Conservation (phyloP, 2,113 vertebrate species). For the Noturus placidus region DNA sequence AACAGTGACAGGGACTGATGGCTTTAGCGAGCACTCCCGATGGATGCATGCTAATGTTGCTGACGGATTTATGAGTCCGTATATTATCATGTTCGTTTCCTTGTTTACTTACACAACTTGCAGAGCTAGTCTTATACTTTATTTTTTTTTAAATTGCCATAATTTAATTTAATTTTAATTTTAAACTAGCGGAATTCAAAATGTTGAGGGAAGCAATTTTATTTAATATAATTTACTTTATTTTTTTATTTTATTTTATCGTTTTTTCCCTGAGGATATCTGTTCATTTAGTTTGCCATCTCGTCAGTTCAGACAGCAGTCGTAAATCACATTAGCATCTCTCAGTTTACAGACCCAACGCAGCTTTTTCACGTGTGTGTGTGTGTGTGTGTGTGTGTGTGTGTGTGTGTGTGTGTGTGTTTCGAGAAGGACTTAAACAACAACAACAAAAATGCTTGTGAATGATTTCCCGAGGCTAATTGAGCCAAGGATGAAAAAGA, state of each 20-base stretch:
- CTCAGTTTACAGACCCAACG: slow-evolving; percentile 8
- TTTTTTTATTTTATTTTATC: slow-evolving; percentile 16
- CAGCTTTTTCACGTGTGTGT: slow-evolving; percentile 15
- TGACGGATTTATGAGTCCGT: slow-evolving; percentile 3
- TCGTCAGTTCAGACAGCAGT: slow-evolving; percentile 35
- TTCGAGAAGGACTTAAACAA: slow-evolving; percentile 8
- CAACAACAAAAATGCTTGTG: slow-evolving; percentile 20
- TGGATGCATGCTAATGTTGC: background rate
- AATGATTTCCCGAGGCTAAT: slow-evolving; percentile 34
- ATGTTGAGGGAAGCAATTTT: slow-evolving; percentile 28
- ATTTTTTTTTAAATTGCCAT: background rate
- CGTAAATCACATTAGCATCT: slow-evolving; percentile 26
- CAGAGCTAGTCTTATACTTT: background rate
- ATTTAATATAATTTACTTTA: slow-evolving; percentile 24
- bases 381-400: slow-evolving; percentile 17
- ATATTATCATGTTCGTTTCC: slow-evolving; percentile 3
- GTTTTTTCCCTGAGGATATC: slow-evolving; percentile 9
- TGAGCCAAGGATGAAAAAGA: slow-evolving; percentile 18
- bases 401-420: slow-evolving; percentile 5
- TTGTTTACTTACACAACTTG: slow-evolving; percentile 19
- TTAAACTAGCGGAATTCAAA: slow-evolving; percentile 11
- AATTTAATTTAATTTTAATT: slow-evolving; percentile 40
- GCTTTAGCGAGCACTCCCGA: background rate
- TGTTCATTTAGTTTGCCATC: background rate
- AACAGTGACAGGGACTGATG: slow-evolving; percentile 22